These are phyloP conservation scores for Mnemiopsis leidyi DNA, from an alignment of 37 sponge, comb jelly and placozoan genomes.

Conservation along the genomic window DNA sequence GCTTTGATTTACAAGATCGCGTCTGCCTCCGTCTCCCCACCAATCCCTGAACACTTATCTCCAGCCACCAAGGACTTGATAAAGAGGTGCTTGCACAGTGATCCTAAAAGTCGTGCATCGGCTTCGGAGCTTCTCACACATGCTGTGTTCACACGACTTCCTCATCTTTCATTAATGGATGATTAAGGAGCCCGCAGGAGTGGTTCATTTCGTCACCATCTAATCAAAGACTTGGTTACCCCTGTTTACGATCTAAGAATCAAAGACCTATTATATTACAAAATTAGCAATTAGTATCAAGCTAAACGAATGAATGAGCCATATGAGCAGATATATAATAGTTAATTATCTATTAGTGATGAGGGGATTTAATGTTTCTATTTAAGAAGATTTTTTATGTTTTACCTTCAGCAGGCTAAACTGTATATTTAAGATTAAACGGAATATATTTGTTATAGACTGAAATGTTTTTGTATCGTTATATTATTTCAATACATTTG, in stretches of 20 bases:
- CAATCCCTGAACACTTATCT: constrained; percentile 69
- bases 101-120: constrained; percentile 71
- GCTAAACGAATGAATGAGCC: too few species aligned
- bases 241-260: too few species aligned
- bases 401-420: not conserved
- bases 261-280: too few species aligned
- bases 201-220: too few species aligned
- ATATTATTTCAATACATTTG: not conserved
- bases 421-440: not conserved
- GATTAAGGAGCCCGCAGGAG: too few species aligned
- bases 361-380: not conserved
- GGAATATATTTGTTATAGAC: not conserved
- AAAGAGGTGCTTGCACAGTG: constrained; percentile 72
- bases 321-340: too few species aligned
- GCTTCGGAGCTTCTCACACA: constrained; percentile 79
- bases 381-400: not conserved
- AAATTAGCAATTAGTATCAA: too few species aligned
- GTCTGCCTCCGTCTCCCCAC: constrained; percentile 72
- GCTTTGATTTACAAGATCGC: constrained; percentile 87
- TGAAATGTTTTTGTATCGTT: not conserved
- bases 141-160: constrained; percentile 69
- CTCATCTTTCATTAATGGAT: not conserved
- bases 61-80: constrained; percentile 76
- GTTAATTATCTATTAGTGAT: too few species aligned
- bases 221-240: too few species aligned